Evolutionary conservation across 2,113 vertebrate genomes (phyloP).

Genomic region (Plecotus auritus): DNA sequence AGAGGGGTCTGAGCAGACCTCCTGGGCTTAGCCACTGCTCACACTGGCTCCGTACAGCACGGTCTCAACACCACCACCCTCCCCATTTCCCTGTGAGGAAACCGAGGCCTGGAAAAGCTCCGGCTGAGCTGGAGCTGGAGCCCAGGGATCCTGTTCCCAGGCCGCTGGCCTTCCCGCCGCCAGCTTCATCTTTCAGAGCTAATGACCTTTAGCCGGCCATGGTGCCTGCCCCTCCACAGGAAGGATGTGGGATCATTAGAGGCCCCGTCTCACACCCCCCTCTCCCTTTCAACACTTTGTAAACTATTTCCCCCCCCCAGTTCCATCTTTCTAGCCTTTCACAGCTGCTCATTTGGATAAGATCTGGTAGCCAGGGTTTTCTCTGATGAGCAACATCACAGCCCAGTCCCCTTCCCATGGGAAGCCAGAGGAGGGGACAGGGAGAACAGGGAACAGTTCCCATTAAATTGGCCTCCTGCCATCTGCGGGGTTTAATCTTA

Average conservation of each 20-base stretch:
- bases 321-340: conserved; percentile 42
- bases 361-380: conserved; percentile 46
- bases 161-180: not conserved
- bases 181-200: not conserved
- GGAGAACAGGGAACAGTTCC: conserved; percentile 46
- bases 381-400: conserved; percentile 68
- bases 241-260: conserved; percentile 41
- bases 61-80: rapidly evolving
- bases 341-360: conserved; percentile 56
- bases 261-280: not conserved
- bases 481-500: conserved; percentile 69
- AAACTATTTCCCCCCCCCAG: conserved; percentile 34
- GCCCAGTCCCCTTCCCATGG: conserved; percentile 45
- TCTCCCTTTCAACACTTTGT: conserved; percentile 48
- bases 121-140: not conserved
- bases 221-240: not conserved
- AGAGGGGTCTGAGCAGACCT: not conserved
- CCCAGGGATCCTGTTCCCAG: not conserved
- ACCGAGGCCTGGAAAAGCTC: not conserved
- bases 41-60: not conserved
- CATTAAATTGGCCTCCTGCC: conserved; percentile 65
- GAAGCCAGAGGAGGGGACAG: conserved; percentile 49
- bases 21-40: rapidly evolving
- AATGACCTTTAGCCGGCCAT: not conserved
- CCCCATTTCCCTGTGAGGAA: not conserved